Percentiles rank a stretch among this genome's conserved stretches.
Evolutionary conservation across 2,113 vertebrate genomes (phyloP).

Genomic region (Coptodon rendalli): DNA sequence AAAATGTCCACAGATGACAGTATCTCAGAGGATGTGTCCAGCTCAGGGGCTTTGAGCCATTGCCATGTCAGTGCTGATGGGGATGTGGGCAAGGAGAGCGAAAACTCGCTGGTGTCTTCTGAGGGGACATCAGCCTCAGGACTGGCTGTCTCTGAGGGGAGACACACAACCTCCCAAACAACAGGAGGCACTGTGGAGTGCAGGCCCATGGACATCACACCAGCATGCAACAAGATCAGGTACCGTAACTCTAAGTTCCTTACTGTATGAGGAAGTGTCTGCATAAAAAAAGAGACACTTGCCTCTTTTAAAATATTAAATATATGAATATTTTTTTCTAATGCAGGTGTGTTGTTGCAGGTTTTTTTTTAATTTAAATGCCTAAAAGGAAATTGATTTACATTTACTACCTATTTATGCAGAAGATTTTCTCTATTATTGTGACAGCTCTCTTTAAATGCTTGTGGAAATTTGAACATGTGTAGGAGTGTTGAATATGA

Average conservation of each 20-base stretch:
- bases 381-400: neutral
- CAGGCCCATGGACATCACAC: conserved; percentile 47
- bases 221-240: conserved; percentile 73
- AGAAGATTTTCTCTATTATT: neutral
- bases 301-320: neutral
- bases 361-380: neutral
- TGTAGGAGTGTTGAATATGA: neutral
- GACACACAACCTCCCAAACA: conserved; percentile 58
- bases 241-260: neutral
- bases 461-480: neutral
- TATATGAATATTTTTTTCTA: neutral
- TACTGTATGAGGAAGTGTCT: neutral
- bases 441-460: neutral
- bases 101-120: conserved; percentile 66
- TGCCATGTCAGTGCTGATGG: conserved; percentile 58
- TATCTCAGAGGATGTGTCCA: conserved; percentile 77
- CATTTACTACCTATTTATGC: neutral
- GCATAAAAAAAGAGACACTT: neutral
- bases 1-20: conserved; percentile 80
- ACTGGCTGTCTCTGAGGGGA: conserved; percentile 70
- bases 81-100: conserved; percentile 61
- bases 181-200: conserved; percentile 60
- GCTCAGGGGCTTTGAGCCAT: conserved; percentile 65
- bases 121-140: conserved; percentile 71
- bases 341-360: neutral